Conservation (phyloP, 2,888 invertebrate species). For the Brachylomia viminalis region DNA sequence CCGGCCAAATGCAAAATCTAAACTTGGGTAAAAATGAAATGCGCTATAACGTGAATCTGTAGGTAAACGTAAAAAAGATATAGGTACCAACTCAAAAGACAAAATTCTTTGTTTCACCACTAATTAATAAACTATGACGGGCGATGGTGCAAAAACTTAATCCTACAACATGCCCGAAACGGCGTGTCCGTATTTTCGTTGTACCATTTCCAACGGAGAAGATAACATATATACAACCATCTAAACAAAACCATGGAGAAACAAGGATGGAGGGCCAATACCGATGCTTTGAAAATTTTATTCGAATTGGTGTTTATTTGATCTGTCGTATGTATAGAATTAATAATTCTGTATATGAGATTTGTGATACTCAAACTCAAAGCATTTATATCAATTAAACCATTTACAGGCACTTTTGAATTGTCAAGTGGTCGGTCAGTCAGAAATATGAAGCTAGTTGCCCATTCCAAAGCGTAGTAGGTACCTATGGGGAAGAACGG, state of each 20-base stretch:
- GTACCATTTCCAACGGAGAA: constrained; percentile 22
- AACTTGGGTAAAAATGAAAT: not conserved
- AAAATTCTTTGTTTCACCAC: constrained; percentile 21
- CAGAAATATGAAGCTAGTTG: too few species aligned
- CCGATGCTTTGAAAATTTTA: not conserved
- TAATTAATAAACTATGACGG: constrained; percentile 31
- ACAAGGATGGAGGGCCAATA: not conserved
- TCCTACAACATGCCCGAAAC: constrained; percentile 21
- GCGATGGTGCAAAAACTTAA: constrained; percentile 39
- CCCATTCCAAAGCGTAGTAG: too few species aligned
- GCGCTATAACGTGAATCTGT: not conserved
- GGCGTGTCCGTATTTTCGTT: constrained; percentile 19
- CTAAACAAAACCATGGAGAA: constrained; percentile 6
- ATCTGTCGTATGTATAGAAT: too few species aligned
- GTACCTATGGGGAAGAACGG: too few species aligned
- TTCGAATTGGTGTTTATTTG: not conserved
- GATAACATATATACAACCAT: constrained; percentile 29
- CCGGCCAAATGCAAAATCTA: not conserved
- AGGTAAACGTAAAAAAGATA: not conserved
- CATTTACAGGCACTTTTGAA: too few species aligned
- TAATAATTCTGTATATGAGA: not conserved
- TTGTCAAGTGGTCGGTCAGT: too few species aligned
- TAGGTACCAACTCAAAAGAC: not conserved
- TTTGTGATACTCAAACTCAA: too few species aligned
- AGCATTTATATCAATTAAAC: too few species aligned